These are phyloP conservation scores for Druceiella hillmani DNA, from an alignment of 2,888 invertebrate species.

Conservation along the genomic window DNA sequence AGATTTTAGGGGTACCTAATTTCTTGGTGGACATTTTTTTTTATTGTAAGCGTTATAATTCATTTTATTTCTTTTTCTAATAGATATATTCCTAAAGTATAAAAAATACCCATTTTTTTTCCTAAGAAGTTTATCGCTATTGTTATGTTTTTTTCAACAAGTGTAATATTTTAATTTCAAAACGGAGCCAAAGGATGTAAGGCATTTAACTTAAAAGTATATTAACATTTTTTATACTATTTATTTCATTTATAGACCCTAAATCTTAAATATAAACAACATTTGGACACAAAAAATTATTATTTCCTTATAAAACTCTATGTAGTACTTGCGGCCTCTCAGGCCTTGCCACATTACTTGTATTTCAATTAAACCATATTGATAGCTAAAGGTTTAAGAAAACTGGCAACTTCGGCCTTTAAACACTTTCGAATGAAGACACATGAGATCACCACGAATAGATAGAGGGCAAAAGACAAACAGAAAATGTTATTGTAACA, in stretches of 20 bases:
- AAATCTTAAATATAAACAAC: conserved; percentile 8
- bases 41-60: background rate
- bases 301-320: conserved; percentile 3
- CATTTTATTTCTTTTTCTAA: conserved; percentile 2
- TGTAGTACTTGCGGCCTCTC: conserved; percentile 7
- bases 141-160: conserved; percentile 7
- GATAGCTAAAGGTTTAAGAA: too few relatives aligned
- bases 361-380: conserved; percentile 6
- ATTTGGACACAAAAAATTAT: conserved; percentile 3
- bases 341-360: conserved; percentile 7
- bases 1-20: too few relatives aligned
- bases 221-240: conserved; percentile 3
- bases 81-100: too few relatives aligned
- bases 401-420: too few relatives aligned
- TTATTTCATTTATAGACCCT: conserved; percentile 10
- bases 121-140: conserved; percentile 5
- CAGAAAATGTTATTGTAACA: too few relatives aligned
- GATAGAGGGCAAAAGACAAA: too few relatives aligned
- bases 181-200: conserved; percentile 3
- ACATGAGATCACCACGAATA: too few relatives aligned
- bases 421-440: too few relatives aligned
- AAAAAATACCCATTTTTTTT: background rate
- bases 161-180: conserved; percentile 8
- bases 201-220: background rate
- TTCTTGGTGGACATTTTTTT: conserved; percentile 7